These are phyloP conservation scores for Hyles lineata DNA, from an alignment of 2,888 invertebrate genomes.

Conservation along the genomic window DNA sequence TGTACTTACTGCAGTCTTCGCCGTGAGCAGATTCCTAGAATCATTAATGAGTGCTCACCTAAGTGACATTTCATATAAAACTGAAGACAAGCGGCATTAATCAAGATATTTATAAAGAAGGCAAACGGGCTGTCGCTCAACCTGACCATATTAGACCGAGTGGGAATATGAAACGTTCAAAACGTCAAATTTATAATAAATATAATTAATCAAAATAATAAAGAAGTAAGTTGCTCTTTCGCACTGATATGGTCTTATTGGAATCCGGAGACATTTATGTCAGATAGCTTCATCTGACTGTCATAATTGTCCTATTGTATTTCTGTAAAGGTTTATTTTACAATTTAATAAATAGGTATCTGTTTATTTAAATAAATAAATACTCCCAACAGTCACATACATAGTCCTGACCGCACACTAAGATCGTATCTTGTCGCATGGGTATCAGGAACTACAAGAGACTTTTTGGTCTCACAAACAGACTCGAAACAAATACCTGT, in stretches of 20 bases:
- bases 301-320: too few species aligned
- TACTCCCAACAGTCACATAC: too few species aligned
- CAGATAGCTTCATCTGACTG: not conserved
- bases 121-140: constrained; percentile 7
- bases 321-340: too few species aligned
- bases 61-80: constrained; percentile 24
- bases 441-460: too few species aligned
- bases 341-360: too few species aligned
- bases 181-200: not conserved
- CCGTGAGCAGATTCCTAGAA: constrained; percentile 7
- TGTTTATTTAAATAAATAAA: too few species aligned
- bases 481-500: too few species aligned
- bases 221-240: not conserved
- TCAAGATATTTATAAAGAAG: constrained; percentile 26
- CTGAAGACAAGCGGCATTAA: constrained; percentile 18
- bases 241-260: not conserved
- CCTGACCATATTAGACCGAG: constrained; percentile 20
- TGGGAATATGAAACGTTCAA: not conserved
- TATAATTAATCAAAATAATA: not conserved
- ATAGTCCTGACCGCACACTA: too few species aligned
- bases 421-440: too few species aligned
- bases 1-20: not conserved
- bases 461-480: too few species aligned
- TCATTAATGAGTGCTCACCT: constrained; percentile 14
- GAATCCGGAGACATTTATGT: not conserved